A percentile compares a stretch with the other conserved stretches of the same genome.
These are phyloP conservation scores for Zoanthus solanderi DNA, from an alignment of 92 coral and sea anemone genomes.

Conservation along the genomic window DNA sequence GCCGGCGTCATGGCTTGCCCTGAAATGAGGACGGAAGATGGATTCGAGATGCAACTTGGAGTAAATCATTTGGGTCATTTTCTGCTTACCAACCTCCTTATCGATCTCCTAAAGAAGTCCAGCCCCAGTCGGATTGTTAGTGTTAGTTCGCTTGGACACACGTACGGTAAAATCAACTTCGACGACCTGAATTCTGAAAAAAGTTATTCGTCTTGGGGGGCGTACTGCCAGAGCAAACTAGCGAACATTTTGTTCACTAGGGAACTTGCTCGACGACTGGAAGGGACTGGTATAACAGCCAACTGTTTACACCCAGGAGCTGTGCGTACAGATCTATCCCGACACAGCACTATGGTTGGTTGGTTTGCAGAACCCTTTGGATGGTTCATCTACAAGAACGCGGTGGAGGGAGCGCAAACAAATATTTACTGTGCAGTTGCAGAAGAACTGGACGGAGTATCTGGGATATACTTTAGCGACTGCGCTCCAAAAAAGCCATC, in stretches of 20 bases:
- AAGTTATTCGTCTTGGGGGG: conserved; percentile 64
- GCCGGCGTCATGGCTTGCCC: conserved; percentile 85
- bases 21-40: conserved; percentile 76
- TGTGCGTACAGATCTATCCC: conserved; percentile 60
- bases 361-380: background rate
- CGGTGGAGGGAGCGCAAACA: background rate
- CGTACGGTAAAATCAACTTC: conserved; percentile 66
- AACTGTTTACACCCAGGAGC: conserved; percentile 86
- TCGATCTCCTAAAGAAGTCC: conserved; percentile 76
- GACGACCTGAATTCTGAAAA: conserved; percentile 72
- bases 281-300: conserved; percentile 81
- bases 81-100: conserved; percentile 77
- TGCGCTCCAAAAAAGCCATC: conserved; percentile 49
- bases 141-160: conserved; percentile 71
- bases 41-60: conserved; percentile 42
- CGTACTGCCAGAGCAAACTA: conserved; percentile 84
- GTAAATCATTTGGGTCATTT: conserved; percentile 93
- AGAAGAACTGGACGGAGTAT: conserved; percentile 16
- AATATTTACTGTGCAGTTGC: conserved; percentile 17
- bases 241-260: conserved; percentile 87
- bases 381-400: background rate
- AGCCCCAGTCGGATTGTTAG: conserved; percentile 80
- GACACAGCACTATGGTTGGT: conserved; percentile 43
- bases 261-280: conserved; percentile 79
- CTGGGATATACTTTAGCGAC: conserved; percentile 2